Percentiles rank a stretch among this genome's conserved stretches.
Conservation (phyloP, 1,140 invertebrate genomes). For the Meloidogyne exigua region DNA sequence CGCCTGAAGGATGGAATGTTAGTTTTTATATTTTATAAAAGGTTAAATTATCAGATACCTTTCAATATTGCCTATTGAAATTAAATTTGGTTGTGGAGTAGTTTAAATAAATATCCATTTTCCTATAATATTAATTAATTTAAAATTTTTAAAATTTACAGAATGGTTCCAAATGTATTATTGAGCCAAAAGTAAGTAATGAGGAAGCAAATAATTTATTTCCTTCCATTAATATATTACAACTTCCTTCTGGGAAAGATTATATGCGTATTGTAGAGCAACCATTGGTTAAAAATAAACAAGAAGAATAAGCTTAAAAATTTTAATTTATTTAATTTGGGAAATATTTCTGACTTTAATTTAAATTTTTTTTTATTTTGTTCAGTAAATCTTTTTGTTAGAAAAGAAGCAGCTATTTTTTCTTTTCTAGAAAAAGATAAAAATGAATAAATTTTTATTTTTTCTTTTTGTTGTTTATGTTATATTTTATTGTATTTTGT, state of each 20-base stretch:
- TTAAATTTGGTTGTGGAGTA: too few species aligned
- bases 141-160: slow-evolving; percentile 1
- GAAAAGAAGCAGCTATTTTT: too few species aligned
- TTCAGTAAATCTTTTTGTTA: too few species aligned
- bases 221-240: slow-evolving; percentile 27
- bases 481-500: too few species aligned
- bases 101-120: too few species aligned
- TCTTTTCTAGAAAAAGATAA: too few species aligned
- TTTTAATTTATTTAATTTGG: neutral
- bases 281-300: neutral
- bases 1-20: slow-evolving; percentile 81
- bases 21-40: neutral
- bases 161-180: slow-evolving; percentile 18
- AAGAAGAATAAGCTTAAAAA: neutral
- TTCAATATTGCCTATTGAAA: too few species aligned
- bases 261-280: slow-evolving; percentile 42
- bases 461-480: too few species aligned
- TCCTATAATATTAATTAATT: too few species aligned
- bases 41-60: too few species aligned
- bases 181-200: slow-evolving; percentile 28
- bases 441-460: too few species aligned
- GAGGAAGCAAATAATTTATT: slow-evolving; percentile 44
- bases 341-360: neutral
- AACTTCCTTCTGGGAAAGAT: slow-evolving; percentile 51
- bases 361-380: too few species aligned